A percentile compares a stretch with the other conserved stretches of the same genome.
These are phyloP conservation scores for Leptinotarsa juncta DNA, from an alignment of 2,888 invertebrate species.

Conservation along the genomic window DNA sequence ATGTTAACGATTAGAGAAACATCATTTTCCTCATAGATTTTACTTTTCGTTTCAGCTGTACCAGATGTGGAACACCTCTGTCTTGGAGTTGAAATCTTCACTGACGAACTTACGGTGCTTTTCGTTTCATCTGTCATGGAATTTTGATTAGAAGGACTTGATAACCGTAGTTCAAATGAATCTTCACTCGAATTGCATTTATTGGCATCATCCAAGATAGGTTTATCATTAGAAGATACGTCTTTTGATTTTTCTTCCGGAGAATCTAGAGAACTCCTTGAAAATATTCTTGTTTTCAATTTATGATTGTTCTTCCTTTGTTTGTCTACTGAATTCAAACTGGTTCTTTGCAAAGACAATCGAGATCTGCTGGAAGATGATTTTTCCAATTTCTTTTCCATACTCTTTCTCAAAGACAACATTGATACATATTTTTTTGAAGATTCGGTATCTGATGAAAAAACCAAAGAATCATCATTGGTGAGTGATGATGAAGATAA, in stretches of 20 bases:
- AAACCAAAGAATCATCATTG: constrained; percentile 1
- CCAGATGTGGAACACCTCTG: not conserved
- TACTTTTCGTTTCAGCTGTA: not conserved
- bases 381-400: constrained; percentile 5
- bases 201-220: not conserved
- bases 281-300: not conserved
- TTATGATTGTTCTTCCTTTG: not conserved
- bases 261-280: not conserved
- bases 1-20: not conserved
- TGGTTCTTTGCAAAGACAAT: not conserved
- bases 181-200: not conserved
- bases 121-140: not conserved
- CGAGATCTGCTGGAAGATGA: constrained; percentile 1
- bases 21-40: not conserved
- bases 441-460: not conserved
- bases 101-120: not conserved
- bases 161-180: not conserved
- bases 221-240: not conserved
- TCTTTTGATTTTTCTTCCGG: not conserved
- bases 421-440: constrained; percentile 5
- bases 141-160: not conserved
- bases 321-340: not conserved
- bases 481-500: constrained; percentile 24
- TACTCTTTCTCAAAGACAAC: constrained; percentile 22
- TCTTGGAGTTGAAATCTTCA: not conserved